These are phyloP conservation scores for Nettapus auritus DNA, from an alignment of 2,113 vertebrate genomes.

Conservation along the genomic window DNA sequence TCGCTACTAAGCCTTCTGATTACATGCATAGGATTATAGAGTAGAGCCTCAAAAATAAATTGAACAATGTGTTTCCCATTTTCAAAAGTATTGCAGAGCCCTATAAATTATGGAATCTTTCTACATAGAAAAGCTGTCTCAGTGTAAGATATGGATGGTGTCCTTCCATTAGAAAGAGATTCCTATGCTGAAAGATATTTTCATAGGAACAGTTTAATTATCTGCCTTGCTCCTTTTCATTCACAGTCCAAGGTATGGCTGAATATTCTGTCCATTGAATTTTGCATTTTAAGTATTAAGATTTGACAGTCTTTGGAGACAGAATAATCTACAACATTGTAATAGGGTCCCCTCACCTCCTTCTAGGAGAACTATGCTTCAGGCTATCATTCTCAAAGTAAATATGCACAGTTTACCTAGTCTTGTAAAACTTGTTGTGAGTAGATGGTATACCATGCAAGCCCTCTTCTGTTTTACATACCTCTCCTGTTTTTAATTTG, in stretches of 20 bases:
- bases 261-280: background rate
- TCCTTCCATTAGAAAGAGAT: background rate
- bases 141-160: background rate
- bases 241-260: fast-evolving
- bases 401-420: background rate
- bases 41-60: background rate
- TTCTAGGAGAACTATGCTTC: background rate
- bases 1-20: background rate
- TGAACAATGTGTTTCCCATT: background rate
- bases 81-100: background rate
- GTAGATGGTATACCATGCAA: background rate
- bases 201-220: background rate
- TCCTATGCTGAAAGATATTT: background rate
- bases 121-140: background rate
- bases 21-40: background rate
- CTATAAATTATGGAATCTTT: background rate
- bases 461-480: background rate
- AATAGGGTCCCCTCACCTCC: background rate
- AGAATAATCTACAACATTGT: background rate
- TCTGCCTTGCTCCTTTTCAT: background rate
- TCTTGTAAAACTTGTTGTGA: background rate
- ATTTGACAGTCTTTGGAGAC: background rate
- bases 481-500: background rate
- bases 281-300: background rate
- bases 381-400: background rate